Percentiles rank a stretch among this genome's conserved stretches.
Evolutionary conservation across 2,113 vertebrate genomes (phyloP).

Genomic region (Butorides virescens): DNA sequence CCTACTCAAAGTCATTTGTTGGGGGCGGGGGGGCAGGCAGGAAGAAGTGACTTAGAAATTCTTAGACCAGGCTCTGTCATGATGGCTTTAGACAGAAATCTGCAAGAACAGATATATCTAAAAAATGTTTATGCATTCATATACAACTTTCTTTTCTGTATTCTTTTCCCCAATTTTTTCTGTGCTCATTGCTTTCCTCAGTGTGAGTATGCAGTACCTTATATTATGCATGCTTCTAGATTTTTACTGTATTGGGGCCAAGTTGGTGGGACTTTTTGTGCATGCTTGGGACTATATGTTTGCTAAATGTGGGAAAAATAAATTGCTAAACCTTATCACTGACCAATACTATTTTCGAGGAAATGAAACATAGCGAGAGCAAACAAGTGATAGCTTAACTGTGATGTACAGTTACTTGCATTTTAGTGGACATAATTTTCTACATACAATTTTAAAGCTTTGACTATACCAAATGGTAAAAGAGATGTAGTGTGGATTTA

Average conservation of each 20-base stretch:
- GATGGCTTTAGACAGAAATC: neutral
- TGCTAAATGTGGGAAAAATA: neutral
- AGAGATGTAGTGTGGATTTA: neutral
- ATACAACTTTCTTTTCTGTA: neutral
- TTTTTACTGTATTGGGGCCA: neutral
- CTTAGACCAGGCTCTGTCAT: neutral
- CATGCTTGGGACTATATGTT: neutral
- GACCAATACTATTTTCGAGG: neutral
- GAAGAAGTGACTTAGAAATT: neutral
- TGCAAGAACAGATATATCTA: neutral
- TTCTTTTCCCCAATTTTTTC: neutral
- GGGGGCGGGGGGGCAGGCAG: no score
- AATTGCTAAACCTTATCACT: neutral
- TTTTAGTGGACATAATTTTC: neutral
- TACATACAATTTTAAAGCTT: neutral
- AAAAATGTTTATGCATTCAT: neutral
- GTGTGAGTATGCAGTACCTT: neutral
- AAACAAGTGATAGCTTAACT: neutral
- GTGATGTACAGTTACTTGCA: neutral
- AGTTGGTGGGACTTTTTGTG: neutral
- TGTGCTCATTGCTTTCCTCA: neutral
- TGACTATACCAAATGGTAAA: neutral
- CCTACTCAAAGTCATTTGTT: neutral
- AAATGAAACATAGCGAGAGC: neutral
- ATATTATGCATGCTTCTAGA: neutral